Percentiles rank a stretch among this genome's conserved stretches.
Conservation (phyloP, 2,113 vertebrate species). For the Symphodus melops region DNA sequence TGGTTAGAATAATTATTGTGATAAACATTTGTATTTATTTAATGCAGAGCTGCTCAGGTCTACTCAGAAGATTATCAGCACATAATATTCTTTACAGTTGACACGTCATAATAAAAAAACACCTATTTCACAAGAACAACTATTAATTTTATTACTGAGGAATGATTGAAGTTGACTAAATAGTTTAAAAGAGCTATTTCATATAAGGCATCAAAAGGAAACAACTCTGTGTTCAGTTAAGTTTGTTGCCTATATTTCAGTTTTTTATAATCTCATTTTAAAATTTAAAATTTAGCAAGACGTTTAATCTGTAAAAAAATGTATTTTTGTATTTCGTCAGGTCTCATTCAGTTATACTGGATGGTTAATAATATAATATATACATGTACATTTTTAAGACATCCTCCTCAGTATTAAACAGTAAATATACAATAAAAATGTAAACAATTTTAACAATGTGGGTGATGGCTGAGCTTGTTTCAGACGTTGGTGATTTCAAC, state of each 20-base stretch:
- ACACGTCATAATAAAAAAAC: constrained; percentile 3
- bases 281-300: constrained; percentile 10
- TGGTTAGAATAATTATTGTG: background rate
- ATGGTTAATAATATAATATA: background rate
- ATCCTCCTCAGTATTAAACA: constrained; percentile 49
- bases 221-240: constrained; percentile 2
- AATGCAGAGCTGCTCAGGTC: background rate
- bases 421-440: constrained; percentile 22
- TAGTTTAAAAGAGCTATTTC: constrained; percentile 10
- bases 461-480: constrained; percentile 26
- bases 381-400: too few relatives aligned
- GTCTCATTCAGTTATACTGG: constrained; percentile 3
- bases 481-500: constrained; percentile 80
- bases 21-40: background rate
- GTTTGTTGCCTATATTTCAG: constrained; percentile 11
- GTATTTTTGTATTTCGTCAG: background rate
- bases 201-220: constrained; percentile 59
- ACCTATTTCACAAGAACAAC: background rate
- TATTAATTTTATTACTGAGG: constrained; percentile 11
- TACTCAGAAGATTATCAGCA: background rate
- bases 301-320: background rate
- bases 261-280: constrained; percentile 1
- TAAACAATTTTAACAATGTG: constrained; percentile 49
- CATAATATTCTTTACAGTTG: constrained; percentile 1
- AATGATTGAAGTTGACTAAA: background rate